Evolutionary conservation across 2,888 invertebrate species (phyloP).

Genomic region (Abrostola tripartita): DNA sequence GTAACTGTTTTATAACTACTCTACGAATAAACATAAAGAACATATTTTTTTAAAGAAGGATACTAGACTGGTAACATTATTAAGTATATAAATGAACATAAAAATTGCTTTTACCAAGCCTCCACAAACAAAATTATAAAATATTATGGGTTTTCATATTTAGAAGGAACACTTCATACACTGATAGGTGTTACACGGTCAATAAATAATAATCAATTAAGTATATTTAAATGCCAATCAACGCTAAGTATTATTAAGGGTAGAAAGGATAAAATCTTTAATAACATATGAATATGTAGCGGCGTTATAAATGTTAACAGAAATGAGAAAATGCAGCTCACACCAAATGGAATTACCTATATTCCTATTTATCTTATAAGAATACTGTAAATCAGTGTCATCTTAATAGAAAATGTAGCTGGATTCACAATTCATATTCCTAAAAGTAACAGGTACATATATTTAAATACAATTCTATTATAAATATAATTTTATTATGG

Average conservation of each 20-base stretch:
- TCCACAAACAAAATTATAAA: too few relatives aligned
- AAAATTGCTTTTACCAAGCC: too few relatives aligned
- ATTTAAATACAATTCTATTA: neutral
- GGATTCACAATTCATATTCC: neutral
- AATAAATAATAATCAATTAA: neutral
- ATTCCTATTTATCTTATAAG: neutral
- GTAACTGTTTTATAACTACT: too few relatives aligned
- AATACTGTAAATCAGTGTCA: neutral
- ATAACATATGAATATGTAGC: neutral
- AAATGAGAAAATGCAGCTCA: neutral
- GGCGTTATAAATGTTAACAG: neutral
- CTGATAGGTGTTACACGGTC: too few relatives aligned
- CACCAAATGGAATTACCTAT: slow-evolving; percentile 17
- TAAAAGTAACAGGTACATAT: neutral
- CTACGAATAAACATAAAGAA: too few relatives aligned
- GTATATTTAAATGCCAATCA: neutral
- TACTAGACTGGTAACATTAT: too few relatives aligned
- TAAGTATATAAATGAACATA: too few relatives aligned
- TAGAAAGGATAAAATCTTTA: neutral
- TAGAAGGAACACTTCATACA: too few relatives aligned
- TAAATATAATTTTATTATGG: neutral
- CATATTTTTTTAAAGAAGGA: too few relatives aligned
- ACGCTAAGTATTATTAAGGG: neutral
- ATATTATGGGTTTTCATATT: too few relatives aligned
- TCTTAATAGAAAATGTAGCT: neutral